Base-by-base conservation (phyloP, 2,888 invertebrate genomes). In the Meteorus colon region DNA sequence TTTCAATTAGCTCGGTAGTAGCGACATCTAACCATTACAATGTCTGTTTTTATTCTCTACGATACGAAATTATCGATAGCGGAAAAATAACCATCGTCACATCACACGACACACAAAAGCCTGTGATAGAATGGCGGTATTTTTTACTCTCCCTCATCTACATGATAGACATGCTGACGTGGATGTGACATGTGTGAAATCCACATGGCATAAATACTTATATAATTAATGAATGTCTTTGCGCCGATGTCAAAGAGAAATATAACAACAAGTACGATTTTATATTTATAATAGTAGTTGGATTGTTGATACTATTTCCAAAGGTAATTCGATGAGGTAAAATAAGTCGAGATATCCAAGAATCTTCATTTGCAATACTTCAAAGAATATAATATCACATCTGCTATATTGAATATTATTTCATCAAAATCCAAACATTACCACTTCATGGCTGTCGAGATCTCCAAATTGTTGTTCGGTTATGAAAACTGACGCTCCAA, bases 151-250 rank as follows among this genome's bases (percentile, higher is more conserved):
- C 10, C 14, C 3, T 59, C 8, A 59, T 27, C 59, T 27, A 19
- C 48, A 62, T 31, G 4, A 27, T 19, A 12, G 5, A 31, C n/a
- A 29, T 51, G 69, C 59, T 70, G 69, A 70, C 69, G 69, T 70
- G 69, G 55, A 59, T 55, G 10, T 70, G 31, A 24, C 59, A n/a
- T 24, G 59, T 70, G 48, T 48, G 29, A 29, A 29, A 19, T 31
- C 31, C 69, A 59, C 37, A 34, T 59, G 69, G 19, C 24, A 24
- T n/a, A 6, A 37, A 31, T 6, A 34, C n/a, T 51, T 70, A 34
- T 55, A 59, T 31, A 59, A 55, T 34, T 31, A 34, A 55, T 37
- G 31, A 37, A 31, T 41, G 48, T 68, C 68, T n/a, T 29, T 59
- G 55, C 27, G 59, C 37, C 59, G 69, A 37, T 37, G 59, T 70